Evolutionary conservation across 1,140 invertebrate genomes (phyloP).

Genomic region (Leptoteleia sp.): DNA sequence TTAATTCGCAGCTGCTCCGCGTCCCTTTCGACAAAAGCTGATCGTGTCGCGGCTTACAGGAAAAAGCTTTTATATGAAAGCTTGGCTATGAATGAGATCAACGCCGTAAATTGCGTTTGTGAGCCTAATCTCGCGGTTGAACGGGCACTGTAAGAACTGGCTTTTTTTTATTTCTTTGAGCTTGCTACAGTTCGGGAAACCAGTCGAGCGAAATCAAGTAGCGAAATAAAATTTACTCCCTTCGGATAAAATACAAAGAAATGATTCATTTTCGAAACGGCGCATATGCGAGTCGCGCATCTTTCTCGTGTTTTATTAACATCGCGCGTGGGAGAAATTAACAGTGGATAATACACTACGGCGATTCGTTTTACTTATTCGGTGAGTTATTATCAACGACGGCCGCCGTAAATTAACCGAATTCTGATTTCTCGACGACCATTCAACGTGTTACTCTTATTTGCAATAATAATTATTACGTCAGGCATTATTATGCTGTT

Average conservation of each 20-base stretch:
- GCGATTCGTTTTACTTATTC: too few species aligned
- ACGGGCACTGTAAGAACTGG: slow-evolving; percentile 64
- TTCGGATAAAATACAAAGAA: slow-evolving; percentile 25
- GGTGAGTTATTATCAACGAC: too few species aligned
- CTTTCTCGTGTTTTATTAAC: too few species aligned
- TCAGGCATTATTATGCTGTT: too few species aligned
- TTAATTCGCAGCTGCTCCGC: slow-evolving; percentile 71
- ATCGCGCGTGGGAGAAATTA: too few species aligned
- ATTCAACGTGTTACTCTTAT: too few species aligned
- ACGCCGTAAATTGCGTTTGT: slow-evolving; percentile 78
- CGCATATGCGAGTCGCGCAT: background rate
- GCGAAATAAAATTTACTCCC: slow-evolving; percentile 55
- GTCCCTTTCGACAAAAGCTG: slow-evolving; percentile 65
- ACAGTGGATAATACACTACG: too few species aligned
- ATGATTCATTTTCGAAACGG: slow-evolving; percentile 30
- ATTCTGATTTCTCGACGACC: too few species aligned
- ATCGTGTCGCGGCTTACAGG: slow-evolving; percentile 80
- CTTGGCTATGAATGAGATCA: slow-evolving; percentile 78
- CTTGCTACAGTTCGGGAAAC: slow-evolving; percentile 60
- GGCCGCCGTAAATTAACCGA: too few species aligned
- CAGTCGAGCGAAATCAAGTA: slow-evolving; percentile 54
- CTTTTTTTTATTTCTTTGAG: slow-evolving; percentile 65
- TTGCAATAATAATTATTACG: too few species aligned
- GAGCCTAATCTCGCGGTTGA: slow-evolving; percentile 79
- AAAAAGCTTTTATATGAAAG: slow-evolving; percentile 82